Percentiles rank a stretch among this genome's conserved stretches.
These are phyloP conservation scores for Heteromormyrus szaboi DNA, from an alignment of 2,797 vertebrate species.

Conservation along the genomic window DNA sequence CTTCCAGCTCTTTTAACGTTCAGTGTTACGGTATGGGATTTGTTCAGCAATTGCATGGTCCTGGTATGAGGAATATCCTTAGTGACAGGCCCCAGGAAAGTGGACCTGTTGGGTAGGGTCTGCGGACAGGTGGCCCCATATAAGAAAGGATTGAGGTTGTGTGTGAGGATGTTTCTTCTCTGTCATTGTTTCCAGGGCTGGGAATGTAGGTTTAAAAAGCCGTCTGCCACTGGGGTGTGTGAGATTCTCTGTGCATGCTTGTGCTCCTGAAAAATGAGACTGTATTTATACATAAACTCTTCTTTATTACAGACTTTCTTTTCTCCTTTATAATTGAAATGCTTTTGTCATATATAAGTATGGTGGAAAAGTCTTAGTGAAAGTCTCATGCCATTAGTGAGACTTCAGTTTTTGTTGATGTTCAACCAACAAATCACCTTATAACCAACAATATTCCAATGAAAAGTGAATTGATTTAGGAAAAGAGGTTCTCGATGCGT, in stretches of 20 bases:
- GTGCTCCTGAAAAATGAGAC: not conserved
- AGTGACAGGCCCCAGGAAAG: not conserved
- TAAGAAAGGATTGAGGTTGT: not conserved
- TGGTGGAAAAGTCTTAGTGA: not conserved
- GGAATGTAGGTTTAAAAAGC: not conserved
- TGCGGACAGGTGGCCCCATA: not conserved
- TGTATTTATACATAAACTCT: not conserved
- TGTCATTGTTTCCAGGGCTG: not conserved
- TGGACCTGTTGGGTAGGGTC: not conserved
- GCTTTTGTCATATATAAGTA: not conserved
- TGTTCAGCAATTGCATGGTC: not conserved
- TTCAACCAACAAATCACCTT: not conserved
- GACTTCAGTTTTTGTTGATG: not conserved
- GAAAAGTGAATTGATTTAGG: not conserved
- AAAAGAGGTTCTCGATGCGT: not conserved
- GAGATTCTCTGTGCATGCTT: not conserved
- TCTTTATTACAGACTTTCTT: not conserved
- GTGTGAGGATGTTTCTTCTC: not conserved
- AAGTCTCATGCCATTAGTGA: not conserved
- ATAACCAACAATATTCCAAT: not conserved
- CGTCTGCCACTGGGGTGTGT: not conserved
- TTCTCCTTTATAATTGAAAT: not conserved
- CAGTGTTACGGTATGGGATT: not conserved
- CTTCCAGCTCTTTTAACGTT: not conserved
- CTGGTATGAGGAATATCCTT: not conserved